Evolutionary conservation across 1,140 invertebrate genomes (phyloP).

Genomic region (Metaphire vulgaris): DNA sequence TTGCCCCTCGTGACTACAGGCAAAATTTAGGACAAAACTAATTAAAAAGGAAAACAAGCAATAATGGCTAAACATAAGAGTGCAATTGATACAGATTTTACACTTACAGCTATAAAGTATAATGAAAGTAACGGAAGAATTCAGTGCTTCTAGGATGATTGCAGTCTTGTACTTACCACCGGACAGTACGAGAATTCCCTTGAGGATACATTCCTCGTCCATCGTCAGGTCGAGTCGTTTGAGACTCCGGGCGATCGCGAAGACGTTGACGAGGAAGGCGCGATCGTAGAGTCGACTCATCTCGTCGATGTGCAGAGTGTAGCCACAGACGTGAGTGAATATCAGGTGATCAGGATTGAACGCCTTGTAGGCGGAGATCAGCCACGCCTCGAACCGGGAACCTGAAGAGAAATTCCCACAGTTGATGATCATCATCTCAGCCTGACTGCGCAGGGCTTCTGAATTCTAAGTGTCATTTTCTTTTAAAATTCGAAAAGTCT

Average conservation of each 20-base stretch:
- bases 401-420: background rate
- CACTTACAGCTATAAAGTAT: too few species aligned
- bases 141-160: too few species aligned
- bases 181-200: conserved; percentile 21
- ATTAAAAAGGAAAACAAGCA: too few species aligned
- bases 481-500: background rate
- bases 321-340: conserved; percentile 27
- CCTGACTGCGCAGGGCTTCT: too few species aligned
- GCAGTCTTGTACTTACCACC: conserved; percentile 12
- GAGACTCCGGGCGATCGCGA: conserved; percentile 8
- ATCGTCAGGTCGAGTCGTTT: conserved; percentile 28
- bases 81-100: too few species aligned
- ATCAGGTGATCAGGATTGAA: conserved; percentile 25
- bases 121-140: too few species aligned
- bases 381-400: conserved; percentile 23
- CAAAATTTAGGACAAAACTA: too few species aligned
- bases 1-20: too few species aligned
- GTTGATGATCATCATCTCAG: too few species aligned
- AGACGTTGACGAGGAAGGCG: conserved; percentile 17
- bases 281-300: conserved; percentile 19
- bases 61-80: too few species aligned
- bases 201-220: conserved; percentile 23
- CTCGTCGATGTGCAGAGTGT: conserved; percentile 26
- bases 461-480: background rate
- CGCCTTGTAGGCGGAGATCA: conserved; percentile 24